Percentiles rank a stretch among this genome's conserved stretches.
These are phyloP conservation scores for Chloroclystis v-ata DNA, from an alignment of 2,888 invertebrate genomes.

Conservation along the genomic window DNA sequence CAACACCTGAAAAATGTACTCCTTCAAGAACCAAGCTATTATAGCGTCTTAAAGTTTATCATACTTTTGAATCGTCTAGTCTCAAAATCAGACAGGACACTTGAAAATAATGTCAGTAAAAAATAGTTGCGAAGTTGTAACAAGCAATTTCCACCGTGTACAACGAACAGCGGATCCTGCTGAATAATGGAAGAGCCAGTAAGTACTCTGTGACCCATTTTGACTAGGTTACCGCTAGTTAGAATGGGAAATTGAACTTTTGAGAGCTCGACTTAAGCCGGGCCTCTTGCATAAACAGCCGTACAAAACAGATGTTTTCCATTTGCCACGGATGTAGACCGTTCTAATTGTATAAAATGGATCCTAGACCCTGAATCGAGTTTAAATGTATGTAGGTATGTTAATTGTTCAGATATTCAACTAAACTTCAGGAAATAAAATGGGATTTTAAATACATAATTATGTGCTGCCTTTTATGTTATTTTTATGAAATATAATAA, in stretches of 20 bases:
- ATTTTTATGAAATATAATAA: too few relatives aligned
- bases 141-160: slow-evolving; percentile 24
- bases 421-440: too few relatives aligned
- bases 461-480: too few relatives aligned
- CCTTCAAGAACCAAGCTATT: not conserved
- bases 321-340: not conserved
- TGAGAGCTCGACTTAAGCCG: slow-evolving; percentile 10
- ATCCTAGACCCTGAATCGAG: too few relatives aligned
- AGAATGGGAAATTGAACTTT: slow-evolving; percentile 29
- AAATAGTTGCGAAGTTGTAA: slow-evolving; percentile 17
- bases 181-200: slow-evolving; percentile 42
- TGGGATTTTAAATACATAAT: too few relatives aligned
- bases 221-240: slow-evolving; percentile 33
- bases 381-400: too few relatives aligned
- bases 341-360: not conserved
- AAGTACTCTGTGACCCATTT: slow-evolving; percentile 46
- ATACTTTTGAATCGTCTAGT: not conserved
- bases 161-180: slow-evolving; percentile 32
- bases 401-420: too few relatives aligned
- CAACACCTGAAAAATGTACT: too few relatives aligned
- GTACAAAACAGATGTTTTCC: not conserved
- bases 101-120: slow-evolving; percentile 1
- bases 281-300: slow-evolving; percentile 1
- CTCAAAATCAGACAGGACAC: not conserved
- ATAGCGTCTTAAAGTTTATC: not conserved